Percentiles rank a stretch among this genome's conserved stretches.
phyloP scores from a whole-genome alignment of 1,140 invertebrate genomes.

The Rhopalosiphum padi region DNA sequence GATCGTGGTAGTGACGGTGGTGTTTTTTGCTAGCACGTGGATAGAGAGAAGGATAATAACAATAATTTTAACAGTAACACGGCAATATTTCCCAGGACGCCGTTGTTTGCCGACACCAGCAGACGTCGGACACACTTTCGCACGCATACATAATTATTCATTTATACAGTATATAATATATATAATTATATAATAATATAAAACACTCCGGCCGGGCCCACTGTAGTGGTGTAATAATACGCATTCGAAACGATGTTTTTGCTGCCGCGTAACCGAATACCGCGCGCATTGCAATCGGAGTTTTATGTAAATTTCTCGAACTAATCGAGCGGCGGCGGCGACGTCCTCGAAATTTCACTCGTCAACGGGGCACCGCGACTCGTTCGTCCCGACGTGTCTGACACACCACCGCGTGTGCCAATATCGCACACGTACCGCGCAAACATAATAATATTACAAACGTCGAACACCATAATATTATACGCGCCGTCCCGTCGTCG shows the following conservation, averaged over 20 bases:
- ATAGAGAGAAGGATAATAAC: not conserved
- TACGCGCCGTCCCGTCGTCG: too few species aligned
- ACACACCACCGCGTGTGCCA: not conserved
- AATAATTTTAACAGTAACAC: not conserved
- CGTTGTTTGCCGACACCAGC: not conserved
- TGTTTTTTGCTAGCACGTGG: not conserved
- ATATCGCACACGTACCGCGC: not conserved
- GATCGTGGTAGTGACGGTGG: not conserved
- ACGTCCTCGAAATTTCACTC: not conserved
- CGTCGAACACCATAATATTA: too few species aligned
- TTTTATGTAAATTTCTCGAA: not conserved
- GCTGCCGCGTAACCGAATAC: not conserved
- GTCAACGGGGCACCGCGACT: not conserved
- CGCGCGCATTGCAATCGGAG: not conserved
- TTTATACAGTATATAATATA: not conserved
- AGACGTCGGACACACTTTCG: not conserved
- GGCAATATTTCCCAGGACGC: not conserved
- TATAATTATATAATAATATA: not conserved
- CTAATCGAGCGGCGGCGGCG: not conserved
- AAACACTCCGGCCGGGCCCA: not conserved
- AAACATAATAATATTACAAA: too few species aligned
- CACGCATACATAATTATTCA: not conserved
- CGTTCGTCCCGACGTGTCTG: not conserved
- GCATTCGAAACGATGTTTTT: constrained; percentile 4
- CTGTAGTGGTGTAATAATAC: not conserved